Percentiles rank a stretch among this genome's conserved stretches.
phyloP scores from a whole-genome alignment of 2,113 vertebrate genomes.

The Scalopus aquaticus region DNA sequence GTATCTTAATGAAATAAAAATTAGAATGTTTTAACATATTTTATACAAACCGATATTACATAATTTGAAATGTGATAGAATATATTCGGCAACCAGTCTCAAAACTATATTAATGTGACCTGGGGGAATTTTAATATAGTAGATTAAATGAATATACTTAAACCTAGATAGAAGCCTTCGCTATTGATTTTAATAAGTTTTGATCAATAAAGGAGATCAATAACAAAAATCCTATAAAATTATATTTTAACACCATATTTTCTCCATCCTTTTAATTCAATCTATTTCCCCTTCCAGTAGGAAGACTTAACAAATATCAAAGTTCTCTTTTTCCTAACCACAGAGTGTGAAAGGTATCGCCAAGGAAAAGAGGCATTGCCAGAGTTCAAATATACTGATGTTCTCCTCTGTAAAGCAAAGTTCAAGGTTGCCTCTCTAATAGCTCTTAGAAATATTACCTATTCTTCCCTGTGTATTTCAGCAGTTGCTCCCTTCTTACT shows the following conservation, averaged over 20 bases:
- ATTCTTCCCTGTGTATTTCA: neutral
- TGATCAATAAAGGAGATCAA: neutral
- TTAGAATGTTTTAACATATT: neutral
- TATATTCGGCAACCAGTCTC: neutral
- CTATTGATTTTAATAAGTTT: neutral
- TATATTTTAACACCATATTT: neutral
- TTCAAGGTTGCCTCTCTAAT: neutral
- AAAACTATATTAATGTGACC: neutral
- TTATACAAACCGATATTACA: neutral
- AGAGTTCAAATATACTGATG: neutral
- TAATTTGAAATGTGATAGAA: neutral
- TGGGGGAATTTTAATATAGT: neutral
- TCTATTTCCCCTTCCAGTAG: neutral
- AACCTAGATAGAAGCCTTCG: neutral
- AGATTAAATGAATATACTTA: neutral
- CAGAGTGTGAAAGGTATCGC: neutral
- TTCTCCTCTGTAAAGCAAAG: neutral
- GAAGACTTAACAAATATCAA: neutral
- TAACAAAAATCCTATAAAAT: neutral
- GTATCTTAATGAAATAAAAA: slow-evolving; percentile 17
- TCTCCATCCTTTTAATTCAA: neutral
- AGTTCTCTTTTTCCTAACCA: neutral
- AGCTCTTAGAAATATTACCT: neutral
- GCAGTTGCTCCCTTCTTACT: neutral
- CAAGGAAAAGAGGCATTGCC: neutral